Conservation (phyloP, 2,797 vertebrate genomes). For the Tympanoctomys barrerae region DNA sequence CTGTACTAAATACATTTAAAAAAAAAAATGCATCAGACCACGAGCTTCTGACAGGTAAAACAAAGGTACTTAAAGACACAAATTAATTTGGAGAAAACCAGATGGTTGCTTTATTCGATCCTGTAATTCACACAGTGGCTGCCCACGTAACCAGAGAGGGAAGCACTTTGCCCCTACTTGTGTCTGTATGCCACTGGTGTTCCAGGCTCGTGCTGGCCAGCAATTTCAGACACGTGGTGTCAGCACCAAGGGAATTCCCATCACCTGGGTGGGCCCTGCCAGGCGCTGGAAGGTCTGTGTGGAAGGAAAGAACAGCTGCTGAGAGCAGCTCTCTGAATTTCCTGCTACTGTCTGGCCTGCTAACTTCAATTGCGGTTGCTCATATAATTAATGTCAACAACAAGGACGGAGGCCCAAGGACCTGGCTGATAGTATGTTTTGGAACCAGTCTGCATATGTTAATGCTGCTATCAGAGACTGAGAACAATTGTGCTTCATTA, state of each 20-base stretch:
- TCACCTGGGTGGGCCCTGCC: neutral
- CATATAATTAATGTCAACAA: neutral
- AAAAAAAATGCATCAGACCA: neutral
- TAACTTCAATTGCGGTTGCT: conserved; percentile 34
- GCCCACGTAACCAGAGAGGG: neutral
- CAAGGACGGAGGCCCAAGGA: neutral
- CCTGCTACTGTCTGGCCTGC: neutral
- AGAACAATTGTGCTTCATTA: conserved; percentile 44
- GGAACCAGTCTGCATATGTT: neutral
- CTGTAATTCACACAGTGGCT: fast-evolving
- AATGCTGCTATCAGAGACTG: neutral
- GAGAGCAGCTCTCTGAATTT: neutral
- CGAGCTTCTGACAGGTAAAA: neutral
- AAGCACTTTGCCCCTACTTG: fast-evolving
- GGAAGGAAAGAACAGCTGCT: neutral
- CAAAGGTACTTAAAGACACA: neutral
- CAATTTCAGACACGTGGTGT: fast-evolving
- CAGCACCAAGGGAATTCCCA: neutral
- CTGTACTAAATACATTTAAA: no score
- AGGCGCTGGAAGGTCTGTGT: neutral
- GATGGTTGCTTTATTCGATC: neutral
- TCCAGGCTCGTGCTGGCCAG: neutral
- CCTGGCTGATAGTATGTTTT: conserved; percentile 37
- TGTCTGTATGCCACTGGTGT: neutral
- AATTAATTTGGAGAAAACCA: conserved; percentile 24